Conservation (phyloP, 2,113 vertebrate species). For the Naja naja region DNA sequence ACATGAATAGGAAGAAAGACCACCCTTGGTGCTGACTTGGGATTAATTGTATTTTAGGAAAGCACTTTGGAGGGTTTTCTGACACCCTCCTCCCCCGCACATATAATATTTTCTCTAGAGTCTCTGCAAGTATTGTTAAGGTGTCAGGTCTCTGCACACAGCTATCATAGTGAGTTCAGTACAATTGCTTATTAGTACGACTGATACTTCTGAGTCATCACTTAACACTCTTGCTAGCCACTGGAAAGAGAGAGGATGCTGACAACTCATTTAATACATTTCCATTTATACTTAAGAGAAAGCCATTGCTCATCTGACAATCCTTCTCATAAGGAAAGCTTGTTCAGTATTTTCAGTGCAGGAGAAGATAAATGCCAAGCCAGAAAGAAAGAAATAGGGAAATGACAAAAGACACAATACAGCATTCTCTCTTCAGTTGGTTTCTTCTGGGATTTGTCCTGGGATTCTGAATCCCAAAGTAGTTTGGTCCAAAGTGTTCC, state of each 20-base stretch:
- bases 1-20: not conserved
- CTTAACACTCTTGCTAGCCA: not conserved
- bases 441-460: slow-evolving; percentile 78
- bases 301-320: not conserved
- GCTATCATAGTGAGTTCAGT: not conserved
- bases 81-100: no score
- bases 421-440: slow-evolving; percentile 52
- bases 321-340: not conserved
- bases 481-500: slow-evolving; percentile 73
- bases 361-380: not conserved
- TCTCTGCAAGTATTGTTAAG: not conserved
- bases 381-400: not conserved
- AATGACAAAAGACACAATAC: not conserved
- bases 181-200: not conserved
- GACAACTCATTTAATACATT: not conserved
- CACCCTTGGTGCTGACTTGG: not conserved
- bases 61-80: not conserved
- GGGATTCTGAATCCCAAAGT: slow-evolving; percentile 68
- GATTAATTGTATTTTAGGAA: not conserved
- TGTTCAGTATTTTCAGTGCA: not conserved
- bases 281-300: not conserved
- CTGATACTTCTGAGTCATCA: not conserved
- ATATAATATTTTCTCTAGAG: not conserved
- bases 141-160: not conserved
- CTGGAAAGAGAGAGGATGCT: not conserved